These are phyloP conservation scores for Nomada lathburiana DNA, from an alignment of 2,888 invertebrate species.

Conservation along the genomic window DNA sequence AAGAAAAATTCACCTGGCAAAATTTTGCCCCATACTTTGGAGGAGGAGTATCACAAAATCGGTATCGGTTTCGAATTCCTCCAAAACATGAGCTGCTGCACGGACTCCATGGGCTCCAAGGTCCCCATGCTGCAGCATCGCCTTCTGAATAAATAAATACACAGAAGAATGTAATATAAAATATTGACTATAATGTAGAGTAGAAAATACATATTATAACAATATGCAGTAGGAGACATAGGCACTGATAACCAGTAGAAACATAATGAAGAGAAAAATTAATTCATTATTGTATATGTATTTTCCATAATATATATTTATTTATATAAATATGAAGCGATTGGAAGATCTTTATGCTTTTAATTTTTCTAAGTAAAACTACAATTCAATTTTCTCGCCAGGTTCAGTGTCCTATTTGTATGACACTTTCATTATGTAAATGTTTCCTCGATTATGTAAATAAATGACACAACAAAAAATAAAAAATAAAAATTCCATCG, in stretches of 20 bases:
- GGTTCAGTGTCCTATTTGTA: too few relatives aligned
- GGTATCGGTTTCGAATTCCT: slow-evolving; percentile 92
- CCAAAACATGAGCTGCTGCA: slow-evolving; percentile 92
- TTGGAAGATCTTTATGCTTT: too few relatives aligned
- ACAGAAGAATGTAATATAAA: not conserved
- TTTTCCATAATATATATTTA: too few relatives aligned
- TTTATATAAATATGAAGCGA: too few relatives aligned
- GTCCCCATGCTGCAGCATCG: slow-evolving; percentile 91
- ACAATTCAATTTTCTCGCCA: too few relatives aligned
- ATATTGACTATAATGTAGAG: not conserved
- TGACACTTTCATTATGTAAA: too few relatives aligned
- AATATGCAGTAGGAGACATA: not conserved
- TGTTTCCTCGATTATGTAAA: too few relatives aligned
- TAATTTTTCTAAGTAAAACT: too few relatives aligned
- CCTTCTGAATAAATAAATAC: slow-evolving; percentile 86
- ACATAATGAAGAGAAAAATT: too few relatives aligned
- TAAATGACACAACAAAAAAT: not conserved
- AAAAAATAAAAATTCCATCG: not conserved
- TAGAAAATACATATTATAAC: not conserved
- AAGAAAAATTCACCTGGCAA: slow-evolving; percentile 89
- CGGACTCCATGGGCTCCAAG: slow-evolving; percentile 94
- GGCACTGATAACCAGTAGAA: too few relatives aligned
- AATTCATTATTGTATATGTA: too few relatives aligned
- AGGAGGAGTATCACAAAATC: slow-evolving; percentile 95
- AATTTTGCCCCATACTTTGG: slow-evolving; percentile 95